These are phyloP conservation scores for Agrotis exclamationis DNA, from an alignment of 2,888 invertebrate genomes.

Conservation along the genomic window DNA sequence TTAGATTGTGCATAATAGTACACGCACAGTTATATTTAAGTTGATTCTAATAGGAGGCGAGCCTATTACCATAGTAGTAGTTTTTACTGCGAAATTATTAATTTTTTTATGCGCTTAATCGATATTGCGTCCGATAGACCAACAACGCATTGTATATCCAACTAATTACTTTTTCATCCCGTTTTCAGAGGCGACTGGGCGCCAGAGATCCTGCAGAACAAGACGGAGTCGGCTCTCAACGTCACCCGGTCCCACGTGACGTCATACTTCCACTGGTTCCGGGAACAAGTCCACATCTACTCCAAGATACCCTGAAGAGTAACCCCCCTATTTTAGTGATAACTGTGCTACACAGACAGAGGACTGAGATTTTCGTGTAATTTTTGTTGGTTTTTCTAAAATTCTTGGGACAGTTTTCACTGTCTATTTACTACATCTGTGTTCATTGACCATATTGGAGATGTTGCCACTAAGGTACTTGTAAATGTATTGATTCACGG, in stretches of 20 bases:
- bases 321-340: conserved; percentile 62
- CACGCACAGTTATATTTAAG: background rate
- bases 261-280: conserved; percentile 94
- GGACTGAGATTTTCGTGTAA: conserved; percentile 67
- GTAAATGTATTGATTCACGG: background rate
- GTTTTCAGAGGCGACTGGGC: conserved; percentile 94
- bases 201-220: conserved; percentile 94
- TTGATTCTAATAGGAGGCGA: background rate
- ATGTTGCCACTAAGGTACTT: background rate
- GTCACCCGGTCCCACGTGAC: conserved; percentile 93
- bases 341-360: conserved; percentile 72
- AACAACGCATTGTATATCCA: background rate
- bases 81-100: background rate
- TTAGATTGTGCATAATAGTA: background rate
- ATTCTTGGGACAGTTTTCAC: conserved; percentile 4
- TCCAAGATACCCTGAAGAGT: conserved; percentile 93
- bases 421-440: background rate
- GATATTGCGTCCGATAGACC: background rate
- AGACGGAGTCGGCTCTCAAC: conserved; percentile 92
- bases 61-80: background rate
- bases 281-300: conserved; percentile 94
- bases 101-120: background rate
- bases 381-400: conserved; percentile 28
- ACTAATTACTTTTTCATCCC: conserved; percentile 15
- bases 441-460: conserved; percentile 10